phyloP scores from a whole-genome alignment of 2,888 invertebrate species.

The Uloborus plumipes region DNA sequence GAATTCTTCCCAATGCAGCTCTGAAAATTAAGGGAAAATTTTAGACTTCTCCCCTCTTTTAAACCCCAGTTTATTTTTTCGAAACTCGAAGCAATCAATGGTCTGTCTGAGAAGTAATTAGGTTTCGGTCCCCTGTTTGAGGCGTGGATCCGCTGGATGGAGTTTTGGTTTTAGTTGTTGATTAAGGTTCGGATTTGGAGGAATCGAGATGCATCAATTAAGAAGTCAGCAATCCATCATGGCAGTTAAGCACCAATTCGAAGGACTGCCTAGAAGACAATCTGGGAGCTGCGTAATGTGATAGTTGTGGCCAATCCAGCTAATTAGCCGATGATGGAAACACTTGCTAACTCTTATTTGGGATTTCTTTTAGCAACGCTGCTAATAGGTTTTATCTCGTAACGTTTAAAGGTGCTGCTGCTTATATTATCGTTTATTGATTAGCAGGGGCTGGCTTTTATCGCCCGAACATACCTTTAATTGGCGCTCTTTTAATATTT shows the following conservation, averaged over 20 bases:
- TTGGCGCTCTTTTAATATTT: slow-evolving; percentile 40
- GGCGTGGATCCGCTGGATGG: slow-evolving; percentile 11
- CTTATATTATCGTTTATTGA: slow-evolving; percentile 43
- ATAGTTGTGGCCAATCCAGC: slow-evolving; percentile 47
- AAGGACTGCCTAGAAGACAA: slow-evolving; percentile 28
- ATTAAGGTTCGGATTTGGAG: slow-evolving; percentile 40
- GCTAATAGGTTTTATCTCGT: slow-evolving; percentile 33
- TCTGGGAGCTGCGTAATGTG: slow-evolving; percentile 38
- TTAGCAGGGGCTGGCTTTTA: slow-evolving; percentile 25
- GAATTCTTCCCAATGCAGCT: too few relatives aligned
- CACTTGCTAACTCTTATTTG: slow-evolving; percentile 49
- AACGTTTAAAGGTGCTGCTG: slow-evolving; percentile 24
- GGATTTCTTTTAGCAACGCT: slow-evolving; percentile 24
- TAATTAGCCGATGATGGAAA: slow-evolving; percentile 58
- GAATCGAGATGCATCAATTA: slow-evolving; percentile 50
- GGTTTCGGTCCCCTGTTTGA: slow-evolving; percentile 19
- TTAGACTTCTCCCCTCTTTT: too few relatives aligned
- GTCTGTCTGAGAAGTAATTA: slow-evolving; percentile 15
- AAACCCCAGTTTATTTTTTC: too few relatives aligned
- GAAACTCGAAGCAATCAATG: too few relatives aligned
- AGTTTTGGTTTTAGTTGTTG: slow-evolving; percentile 25
- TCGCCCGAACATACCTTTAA: slow-evolving; percentile 21
- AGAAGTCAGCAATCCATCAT: slow-evolving; percentile 41
- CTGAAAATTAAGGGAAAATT: too few relatives aligned
- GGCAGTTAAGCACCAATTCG: slow-evolving; percentile 34